These are phyloP conservation scores for Tetheella fluctuosa DNA, from an alignment of 2,888 invertebrate species.

Conservation along the genomic window DNA sequence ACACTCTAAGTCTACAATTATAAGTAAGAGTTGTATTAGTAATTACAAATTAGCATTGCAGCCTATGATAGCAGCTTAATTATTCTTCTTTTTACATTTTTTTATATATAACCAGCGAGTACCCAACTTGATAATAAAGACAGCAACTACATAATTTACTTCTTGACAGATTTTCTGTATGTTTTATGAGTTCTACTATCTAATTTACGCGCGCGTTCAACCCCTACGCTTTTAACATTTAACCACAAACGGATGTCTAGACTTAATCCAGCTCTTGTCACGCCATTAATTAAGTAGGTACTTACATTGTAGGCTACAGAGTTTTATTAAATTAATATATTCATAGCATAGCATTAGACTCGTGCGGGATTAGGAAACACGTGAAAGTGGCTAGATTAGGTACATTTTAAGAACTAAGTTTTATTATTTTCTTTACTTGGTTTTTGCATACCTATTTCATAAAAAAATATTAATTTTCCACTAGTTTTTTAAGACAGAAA, in stretches of 20 bases:
- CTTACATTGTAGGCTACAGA: background rate
- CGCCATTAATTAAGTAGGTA: background rate
- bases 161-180: background rate
- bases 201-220: background rate
- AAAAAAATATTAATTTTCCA: too few species aligned
- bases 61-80: too few species aligned
- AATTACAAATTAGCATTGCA: too few species aligned
- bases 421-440: too few species aligned
- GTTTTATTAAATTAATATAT: background rate
- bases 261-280: constrained; percentile 7
- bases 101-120: too few species aligned
- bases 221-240: background rate
- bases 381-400: background rate
- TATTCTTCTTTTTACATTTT: too few species aligned
- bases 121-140: too few species aligned
- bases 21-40: too few species aligned
- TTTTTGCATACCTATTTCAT: too few species aligned
- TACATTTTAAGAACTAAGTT: too few species aligned
- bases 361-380: background rate
- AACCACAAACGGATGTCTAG: constrained; percentile 4
- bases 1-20: too few species aligned
- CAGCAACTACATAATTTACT: background rate
- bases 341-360: background rate
- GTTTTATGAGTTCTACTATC: background rate
- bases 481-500: too few species aligned